phyloP scores from a whole-genome alignment of 2,113 vertebrate genomes.

The Anseranas semipalmata region DNA sequence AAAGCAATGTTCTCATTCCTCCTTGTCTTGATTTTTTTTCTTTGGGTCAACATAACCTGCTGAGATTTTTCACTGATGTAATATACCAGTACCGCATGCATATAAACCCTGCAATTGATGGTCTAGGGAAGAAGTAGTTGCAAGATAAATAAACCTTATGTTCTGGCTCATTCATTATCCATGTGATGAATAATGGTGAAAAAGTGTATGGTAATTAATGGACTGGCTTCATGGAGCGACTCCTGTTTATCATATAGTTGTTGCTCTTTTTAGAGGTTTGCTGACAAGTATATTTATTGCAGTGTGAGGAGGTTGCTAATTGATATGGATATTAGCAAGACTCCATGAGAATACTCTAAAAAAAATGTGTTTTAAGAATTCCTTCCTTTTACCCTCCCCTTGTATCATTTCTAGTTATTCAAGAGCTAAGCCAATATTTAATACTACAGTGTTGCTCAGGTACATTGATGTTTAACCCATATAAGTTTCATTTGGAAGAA shows the following conservation, averaged over 20 bases:
- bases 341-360: not conserved
- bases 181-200: slow-evolving; percentile 1
- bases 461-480: not conserved
- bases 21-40: not conserved
- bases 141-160: slow-evolving; percentile 8
- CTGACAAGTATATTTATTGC: slow-evolving; percentile 1
- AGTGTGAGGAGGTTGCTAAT: not conserved
- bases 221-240: slow-evolving; percentile 1
- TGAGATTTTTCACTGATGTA: not conserved
- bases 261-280: slow-evolving; percentile 4
- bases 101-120: not conserved
- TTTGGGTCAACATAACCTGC: not conserved
- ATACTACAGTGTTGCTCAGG: not conserved
- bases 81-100: not conserved
- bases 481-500: not conserved
- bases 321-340: not conserved
- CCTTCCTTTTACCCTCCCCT: not conserved
- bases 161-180: slow-evolving; percentile 23
- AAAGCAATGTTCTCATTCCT: not conserved
- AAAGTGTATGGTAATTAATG: not conserved
- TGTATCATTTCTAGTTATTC: not conserved
- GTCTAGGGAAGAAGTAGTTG: not conserved
- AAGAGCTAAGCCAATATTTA: not conserved
- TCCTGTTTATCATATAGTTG: slow-evolving; percentile 8
- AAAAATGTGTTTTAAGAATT: not conserved